phyloP scores from a whole-genome alignment of 2,113 vertebrate species.

The Atherinomorus stipes region DNA sequence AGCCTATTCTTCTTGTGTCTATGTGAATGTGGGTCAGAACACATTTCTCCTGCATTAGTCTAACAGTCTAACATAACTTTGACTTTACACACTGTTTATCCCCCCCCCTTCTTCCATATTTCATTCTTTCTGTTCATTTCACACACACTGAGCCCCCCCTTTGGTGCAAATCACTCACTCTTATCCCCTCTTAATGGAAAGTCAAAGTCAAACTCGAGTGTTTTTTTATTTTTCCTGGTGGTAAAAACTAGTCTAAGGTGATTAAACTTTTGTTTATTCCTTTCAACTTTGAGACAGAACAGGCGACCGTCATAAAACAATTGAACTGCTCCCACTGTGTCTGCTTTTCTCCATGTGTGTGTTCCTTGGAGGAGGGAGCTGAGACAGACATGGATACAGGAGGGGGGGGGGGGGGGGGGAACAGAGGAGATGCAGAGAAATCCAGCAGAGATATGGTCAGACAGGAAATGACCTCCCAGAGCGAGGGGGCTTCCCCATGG shows the following conservation, averaged over 20 bases:
- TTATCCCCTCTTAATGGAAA: too few relatives aligned
- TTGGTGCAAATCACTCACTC: neutral
- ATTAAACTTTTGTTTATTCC: conserved; percentile 21
- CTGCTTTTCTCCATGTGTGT: conserved; percentile 57
- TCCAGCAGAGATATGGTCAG: conserved; percentile 39
- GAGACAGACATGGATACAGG: neutral
- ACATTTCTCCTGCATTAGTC: conserved; percentile 9
- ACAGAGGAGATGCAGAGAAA: conserved; percentile 20
- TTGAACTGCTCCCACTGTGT: conserved; percentile 36
- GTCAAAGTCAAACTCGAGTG: too few relatives aligned
- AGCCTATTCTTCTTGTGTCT: conserved; percentile 32
- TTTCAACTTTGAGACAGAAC: conserved; percentile 37
- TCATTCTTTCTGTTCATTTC: neutral
- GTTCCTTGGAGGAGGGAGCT: conserved; percentile 49
- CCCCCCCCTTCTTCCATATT: conserved; percentile 17
- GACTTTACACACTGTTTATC: neutral
- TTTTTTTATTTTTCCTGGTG: neutral
- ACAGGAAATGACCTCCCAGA: conserved; percentile 74
- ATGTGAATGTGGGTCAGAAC: conserved; percentile 62
- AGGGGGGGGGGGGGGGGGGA: neutral
- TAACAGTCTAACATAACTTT: neutral
- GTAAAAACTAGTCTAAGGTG: neutral
- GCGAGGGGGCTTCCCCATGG: conserved; percentile 65
- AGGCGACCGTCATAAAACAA: conserved; percentile 45
- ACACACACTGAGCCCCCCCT: neutral